Conservation (phyloP, 2,797 vertebrate genomes). For the Thalassophryne amazonica region DNA sequence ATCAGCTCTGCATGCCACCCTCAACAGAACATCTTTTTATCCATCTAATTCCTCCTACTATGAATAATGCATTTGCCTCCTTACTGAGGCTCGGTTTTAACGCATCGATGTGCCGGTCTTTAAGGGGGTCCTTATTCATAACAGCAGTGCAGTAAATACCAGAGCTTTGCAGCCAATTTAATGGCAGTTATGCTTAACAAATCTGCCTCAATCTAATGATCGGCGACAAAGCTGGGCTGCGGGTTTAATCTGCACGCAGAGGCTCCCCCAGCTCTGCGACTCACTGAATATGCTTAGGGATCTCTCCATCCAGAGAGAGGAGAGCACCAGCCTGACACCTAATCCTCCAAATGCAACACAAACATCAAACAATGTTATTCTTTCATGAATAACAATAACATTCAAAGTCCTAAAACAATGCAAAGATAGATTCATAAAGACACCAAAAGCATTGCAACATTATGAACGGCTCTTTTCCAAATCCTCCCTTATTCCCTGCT, state of each 20-base stretch:
- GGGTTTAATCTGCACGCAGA: conserved; percentile 68
- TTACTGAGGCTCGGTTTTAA: conserved; percentile 65
- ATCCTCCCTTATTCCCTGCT: conserved; percentile 56
- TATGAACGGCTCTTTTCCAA: conserved; percentile 41
- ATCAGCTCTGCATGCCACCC: conserved; percentile 58
- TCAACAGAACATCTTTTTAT: conserved; percentile 78
- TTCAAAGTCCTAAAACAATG: conserved; percentile 58
- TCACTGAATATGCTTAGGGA: conserved; percentile 71
- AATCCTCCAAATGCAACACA: conserved; percentile 72
- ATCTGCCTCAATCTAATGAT: conserved; percentile 79
- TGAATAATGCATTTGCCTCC: conserved; percentile 74
- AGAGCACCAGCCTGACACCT: conserved; percentile 68
- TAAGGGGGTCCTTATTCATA: conserved; percentile 75
- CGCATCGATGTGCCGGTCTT: conserved; percentile 65
- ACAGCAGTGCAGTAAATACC: conserved; percentile 75
- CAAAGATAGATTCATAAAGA: conserved; percentile 38
- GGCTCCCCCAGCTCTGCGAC: conserved; percentile 56
- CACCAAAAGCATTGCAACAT: conserved; percentile 38
- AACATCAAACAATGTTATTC: conserved; percentile 66
- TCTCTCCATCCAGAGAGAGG: conserved; percentile 71
- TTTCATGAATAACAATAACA: conserved; percentile 77
- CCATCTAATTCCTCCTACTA: conserved; percentile 72
- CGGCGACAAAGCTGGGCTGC: conserved; percentile 73
- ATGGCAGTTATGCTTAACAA: conserved; percentile 81
- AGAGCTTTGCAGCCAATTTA: conserved; percentile 76